These are phyloP conservation scores for Molothrus ater DNA, from an alignment of 2,797 vertebrate genomes.

Conservation along the genomic window DNA sequence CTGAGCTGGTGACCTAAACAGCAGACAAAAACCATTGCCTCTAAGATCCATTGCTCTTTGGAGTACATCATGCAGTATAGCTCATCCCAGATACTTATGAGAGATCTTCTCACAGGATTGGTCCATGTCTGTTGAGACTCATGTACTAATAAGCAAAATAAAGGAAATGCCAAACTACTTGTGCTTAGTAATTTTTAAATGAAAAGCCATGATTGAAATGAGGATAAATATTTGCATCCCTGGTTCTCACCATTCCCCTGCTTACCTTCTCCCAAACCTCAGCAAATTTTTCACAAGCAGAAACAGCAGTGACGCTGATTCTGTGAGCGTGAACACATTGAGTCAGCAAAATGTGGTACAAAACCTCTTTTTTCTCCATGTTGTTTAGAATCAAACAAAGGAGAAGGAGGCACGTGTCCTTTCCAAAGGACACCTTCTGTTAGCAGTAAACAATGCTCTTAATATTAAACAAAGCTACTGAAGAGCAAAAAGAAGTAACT, in stretches of 20 bases:
- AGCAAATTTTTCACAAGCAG: background rate
- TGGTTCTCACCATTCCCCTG: background rate
- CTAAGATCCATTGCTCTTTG: background rate
- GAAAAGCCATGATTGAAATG: background rate
- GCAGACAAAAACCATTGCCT: background rate
- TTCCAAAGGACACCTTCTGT: conserved; percentile 25
- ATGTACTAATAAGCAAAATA: background rate
- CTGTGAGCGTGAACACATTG: background rate
- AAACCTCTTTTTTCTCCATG: background rate
- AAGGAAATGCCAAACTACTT: background rate
- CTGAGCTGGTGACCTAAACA: background rate
- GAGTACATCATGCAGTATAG: background rate
- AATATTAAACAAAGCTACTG: background rate
- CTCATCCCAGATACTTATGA: background rate
- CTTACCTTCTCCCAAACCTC: background rate
- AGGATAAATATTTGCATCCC: background rate
- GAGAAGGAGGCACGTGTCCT: background rate
- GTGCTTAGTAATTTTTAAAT: background rate
- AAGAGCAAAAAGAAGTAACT: background rate
- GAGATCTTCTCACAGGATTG: background rate
- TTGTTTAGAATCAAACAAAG: conserved; percentile 36
- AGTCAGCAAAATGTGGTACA: background rate
- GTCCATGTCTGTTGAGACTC: background rate
- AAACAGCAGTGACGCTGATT: background rate
- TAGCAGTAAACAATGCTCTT: conserved; percentile 25